Conservation (phyloP, 2,797 vertebrate genomes). For the Macropodus opercularis region DNA sequence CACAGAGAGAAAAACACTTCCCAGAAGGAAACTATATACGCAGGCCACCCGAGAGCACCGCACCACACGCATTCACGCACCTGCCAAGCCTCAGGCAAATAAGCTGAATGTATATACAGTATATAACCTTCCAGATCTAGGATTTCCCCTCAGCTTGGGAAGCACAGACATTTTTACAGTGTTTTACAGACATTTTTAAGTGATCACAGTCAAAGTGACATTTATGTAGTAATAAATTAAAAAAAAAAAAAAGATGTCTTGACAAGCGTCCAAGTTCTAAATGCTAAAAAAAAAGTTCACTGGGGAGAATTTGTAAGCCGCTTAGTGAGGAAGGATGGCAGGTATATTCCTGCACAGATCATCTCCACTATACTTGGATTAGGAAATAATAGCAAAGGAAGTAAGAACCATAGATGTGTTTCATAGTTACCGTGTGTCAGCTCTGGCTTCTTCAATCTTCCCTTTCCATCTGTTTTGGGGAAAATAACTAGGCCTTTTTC, state of each 20-base stretch:
- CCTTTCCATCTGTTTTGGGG: conserved; percentile 68
- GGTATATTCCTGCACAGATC: conserved; percentile 50
- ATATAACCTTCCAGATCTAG: not conserved
- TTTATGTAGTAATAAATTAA: not conserved
- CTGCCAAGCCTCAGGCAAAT: conserved; percentile 26
- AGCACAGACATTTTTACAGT: conserved; percentile 10
- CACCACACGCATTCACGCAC: conserved; percentile 37
- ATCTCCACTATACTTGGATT: conserved; percentile 55
- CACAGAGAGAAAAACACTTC: conserved; percentile 40
- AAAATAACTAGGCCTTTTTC: conserved; percentile 66
- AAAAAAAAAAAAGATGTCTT: not conserved
- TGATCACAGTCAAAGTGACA: conserved; percentile 23
- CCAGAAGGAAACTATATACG: conserved; percentile 32
- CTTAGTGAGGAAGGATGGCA: conserved; percentile 47
- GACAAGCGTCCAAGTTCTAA: conserved; percentile 18
- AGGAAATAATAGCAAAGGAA: conserved; percentile 46
- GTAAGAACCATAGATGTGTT: conserved; percentile 34
- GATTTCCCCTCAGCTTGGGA: conserved; percentile 28
- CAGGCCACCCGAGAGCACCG: conserved; percentile 46
- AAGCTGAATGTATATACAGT: conserved; percentile 21
- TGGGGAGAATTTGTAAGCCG: conserved; percentile 37
- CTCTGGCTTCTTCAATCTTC: conserved; percentile 52
- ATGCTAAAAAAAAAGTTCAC: conserved; percentile 41
- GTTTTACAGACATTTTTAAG: too few species aligned
- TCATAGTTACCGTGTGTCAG: conserved; percentile 56